Evolutionary conservation across 1,140 invertebrate genomes (phyloP), one percentile per base, ranked within the genome.

Genomic region (Callitettix versicolor): DNA sequence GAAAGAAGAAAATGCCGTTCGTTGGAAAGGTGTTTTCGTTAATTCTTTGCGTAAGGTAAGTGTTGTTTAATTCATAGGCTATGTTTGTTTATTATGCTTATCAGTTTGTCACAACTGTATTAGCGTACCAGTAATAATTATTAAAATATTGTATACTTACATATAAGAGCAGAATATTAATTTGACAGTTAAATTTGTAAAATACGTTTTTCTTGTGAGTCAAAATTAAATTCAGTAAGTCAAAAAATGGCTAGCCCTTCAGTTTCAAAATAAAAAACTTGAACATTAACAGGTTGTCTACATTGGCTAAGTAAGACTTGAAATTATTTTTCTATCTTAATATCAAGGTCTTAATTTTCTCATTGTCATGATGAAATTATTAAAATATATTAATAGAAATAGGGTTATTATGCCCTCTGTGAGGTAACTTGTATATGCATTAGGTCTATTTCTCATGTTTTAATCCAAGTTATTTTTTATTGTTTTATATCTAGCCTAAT

Each of bases 1-100:
- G 66, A 88, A 86, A 67, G 84, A 85, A 63, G 89, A 92, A 69
- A 93, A 92, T 73, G 78, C 79, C 59, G 77, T 79, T 60, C 91
- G 91, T 79, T 95, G 91, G 91, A 87, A 84, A 68, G 86, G 88
- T 60, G 76, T 94, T 36, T 88, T 94, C 72, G 81, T 88, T 65
- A 81, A 80, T 65, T 82, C 85, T 38, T 71, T 88, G 62, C 79
- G 79, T 63, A 87, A 86, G 80, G 84, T 85, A 71, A 67, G 62
- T 63, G 41, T 40, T 53, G 20, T 52, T 22, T 7, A 18, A 18
- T 40, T 36, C 15, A 17, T n/a, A 36, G 36, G 9, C 18, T 38
- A 21, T 26, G 22, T 26, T 11, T 49, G 33, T 26, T 33, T 17
- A 33, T 15, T 26, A 30, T 49, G 18, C 21, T 17, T 33, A 26